These are phyloP conservation scores for Sander vitreus DNA, from an alignment of 2,113 vertebrate species.

Conservation along the genomic window DNA sequence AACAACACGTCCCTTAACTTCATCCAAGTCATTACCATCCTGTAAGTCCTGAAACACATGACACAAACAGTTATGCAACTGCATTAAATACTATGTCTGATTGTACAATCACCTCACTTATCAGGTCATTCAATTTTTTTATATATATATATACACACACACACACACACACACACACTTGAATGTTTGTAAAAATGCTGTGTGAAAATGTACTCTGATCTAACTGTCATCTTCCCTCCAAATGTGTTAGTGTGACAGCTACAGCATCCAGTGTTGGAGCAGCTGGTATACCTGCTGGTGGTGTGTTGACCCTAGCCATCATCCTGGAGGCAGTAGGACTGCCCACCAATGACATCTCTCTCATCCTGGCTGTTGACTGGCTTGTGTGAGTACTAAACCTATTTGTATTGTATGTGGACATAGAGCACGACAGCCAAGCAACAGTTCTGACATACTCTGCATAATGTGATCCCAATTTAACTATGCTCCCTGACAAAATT, in stretches of 20 bases:
- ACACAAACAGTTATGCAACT: background rate
- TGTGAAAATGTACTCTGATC: background rate
- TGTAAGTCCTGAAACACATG: conserved; percentile 83
- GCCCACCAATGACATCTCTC: conserved; percentile 89
- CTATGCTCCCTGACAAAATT: background rate
- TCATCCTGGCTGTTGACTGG: conserved; percentile 94
- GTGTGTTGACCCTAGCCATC: conserved; percentile 91
- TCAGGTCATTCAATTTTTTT: too few relatives aligned
- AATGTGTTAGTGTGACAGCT: conserved; percentile 86
- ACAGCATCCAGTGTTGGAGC: conserved; percentile 94
- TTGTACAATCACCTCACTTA: background rate
- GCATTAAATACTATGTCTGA: background rate
- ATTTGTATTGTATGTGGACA: background rate
- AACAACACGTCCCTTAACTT: conserved; percentile 86
- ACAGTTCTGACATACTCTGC: background rate
- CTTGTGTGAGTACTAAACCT: conserved; percentile 88
- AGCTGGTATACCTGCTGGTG: conserved; percentile 91
- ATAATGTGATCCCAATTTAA: background rate
- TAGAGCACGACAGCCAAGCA: background rate
- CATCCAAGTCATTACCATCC: conserved; percentile 91
- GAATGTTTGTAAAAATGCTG: too few relatives aligned
- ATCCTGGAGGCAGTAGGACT: conserved; percentile 90
- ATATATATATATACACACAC: too few relatives aligned
- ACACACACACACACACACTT: too few relatives aligned
- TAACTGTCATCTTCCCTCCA: background rate